Percentiles rank a stretch among this genome's conserved stretches.
phyloP scores from a whole-genome alignment of 2,888 invertebrate genomes.

The Theristus sp. region DNA sequence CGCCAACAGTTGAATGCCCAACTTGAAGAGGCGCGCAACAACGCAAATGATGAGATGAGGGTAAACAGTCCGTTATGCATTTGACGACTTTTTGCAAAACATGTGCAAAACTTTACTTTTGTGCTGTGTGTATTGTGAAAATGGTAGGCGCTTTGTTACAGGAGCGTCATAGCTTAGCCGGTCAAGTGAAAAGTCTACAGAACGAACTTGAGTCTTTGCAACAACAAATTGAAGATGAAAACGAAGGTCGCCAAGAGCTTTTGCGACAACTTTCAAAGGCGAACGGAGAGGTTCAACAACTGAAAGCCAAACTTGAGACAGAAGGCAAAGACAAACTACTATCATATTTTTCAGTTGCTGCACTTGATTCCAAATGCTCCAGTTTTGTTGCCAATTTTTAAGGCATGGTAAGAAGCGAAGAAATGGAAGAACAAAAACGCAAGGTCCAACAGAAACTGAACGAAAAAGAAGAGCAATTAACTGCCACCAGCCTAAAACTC shows the following conservation, averaged over 20 bases:
- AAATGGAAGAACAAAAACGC: slow-evolving; percentile 1
- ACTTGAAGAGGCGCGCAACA: slow-evolving; percentile 91
- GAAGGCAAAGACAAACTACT: slow-evolving; percentile 6
- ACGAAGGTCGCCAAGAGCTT: slow-evolving; percentile 82
- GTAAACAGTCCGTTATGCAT: too few species aligned
- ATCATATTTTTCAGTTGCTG: too few species aligned
- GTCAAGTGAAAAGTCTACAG: slow-evolving; percentile 92
- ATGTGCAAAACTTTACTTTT: too few species aligned
- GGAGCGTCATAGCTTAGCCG: slow-evolving; percentile 26
- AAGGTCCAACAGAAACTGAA: slow-evolving; percentile 51
- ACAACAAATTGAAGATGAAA: slow-evolving; percentile 97
- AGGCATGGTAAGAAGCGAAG: not conserved
- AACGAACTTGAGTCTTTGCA: slow-evolving; percentile 96
- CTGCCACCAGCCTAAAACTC: slow-evolving; percentile 65
- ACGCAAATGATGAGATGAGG: slow-evolving; percentile 97
- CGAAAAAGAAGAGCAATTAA: slow-evolving; percentile 79
- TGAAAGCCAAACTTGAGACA: slow-evolving; percentile 8
- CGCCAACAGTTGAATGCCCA: slow-evolving; percentile 82
- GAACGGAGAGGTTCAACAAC: slow-evolving; percentile 51
- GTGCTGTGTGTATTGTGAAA: too few species aligned
- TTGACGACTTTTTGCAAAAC: too few species aligned
- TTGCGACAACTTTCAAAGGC: slow-evolving; percentile 98
- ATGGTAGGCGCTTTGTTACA: too few species aligned
- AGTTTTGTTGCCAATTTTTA: too few species aligned
- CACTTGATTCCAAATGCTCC: too few species aligned